A percentile compares a stretch with the other conserved stretches of the same genome.
These are phyloP conservation scores for Gadus chalcogrammus DNA, from an alignment of 2,113 vertebrate genomes.

Conservation along the genomic window DNA sequence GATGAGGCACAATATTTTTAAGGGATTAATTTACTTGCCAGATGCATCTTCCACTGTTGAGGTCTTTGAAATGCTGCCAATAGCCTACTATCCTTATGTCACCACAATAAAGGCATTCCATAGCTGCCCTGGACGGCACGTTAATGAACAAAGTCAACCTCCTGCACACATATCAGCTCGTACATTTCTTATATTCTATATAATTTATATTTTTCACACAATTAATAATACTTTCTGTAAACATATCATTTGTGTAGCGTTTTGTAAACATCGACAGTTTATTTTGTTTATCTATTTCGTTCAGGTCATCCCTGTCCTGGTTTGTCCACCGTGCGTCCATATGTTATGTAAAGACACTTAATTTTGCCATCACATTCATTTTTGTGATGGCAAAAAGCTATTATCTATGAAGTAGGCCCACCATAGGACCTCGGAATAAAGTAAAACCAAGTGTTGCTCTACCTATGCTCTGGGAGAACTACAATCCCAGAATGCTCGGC, in stretches of 20 bases:
- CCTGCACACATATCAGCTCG: too few relatives aligned
- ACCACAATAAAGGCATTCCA: conserved; percentile 38
- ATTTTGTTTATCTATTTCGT: too few relatives aligned
- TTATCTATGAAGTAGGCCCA: neutral
- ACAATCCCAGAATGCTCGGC: conserved; percentile 55
- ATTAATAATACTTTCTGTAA: too few relatives aligned
- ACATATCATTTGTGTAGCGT: too few relatives aligned
- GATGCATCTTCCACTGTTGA: conserved; percentile 45
- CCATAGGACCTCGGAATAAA: neutral
- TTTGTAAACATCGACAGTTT: too few relatives aligned
- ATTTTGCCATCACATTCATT: too few relatives aligned
- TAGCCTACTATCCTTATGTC: conserved; percentile 29
- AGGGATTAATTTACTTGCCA: conserved; percentile 42
- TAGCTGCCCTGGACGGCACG: conserved; percentile 25
- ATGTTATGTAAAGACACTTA: too few relatives aligned
- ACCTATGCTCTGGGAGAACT: conserved; percentile 22
- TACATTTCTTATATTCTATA: too few relatives aligned
- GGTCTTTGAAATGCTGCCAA: conserved; percentile 57
- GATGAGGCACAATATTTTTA: conserved; percentile 38
- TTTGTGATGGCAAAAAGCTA: too few relatives aligned
- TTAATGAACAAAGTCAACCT: conserved; percentile 26
- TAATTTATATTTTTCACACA: too few relatives aligned
- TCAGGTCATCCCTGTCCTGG: too few relatives aligned
- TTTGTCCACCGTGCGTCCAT: too few relatives aligned
- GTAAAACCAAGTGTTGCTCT: neutral